Evolutionary conservation across 2,113 vertebrate genomes (phyloP).

Genomic region (Sphaerodactylus townsendi): DNA sequence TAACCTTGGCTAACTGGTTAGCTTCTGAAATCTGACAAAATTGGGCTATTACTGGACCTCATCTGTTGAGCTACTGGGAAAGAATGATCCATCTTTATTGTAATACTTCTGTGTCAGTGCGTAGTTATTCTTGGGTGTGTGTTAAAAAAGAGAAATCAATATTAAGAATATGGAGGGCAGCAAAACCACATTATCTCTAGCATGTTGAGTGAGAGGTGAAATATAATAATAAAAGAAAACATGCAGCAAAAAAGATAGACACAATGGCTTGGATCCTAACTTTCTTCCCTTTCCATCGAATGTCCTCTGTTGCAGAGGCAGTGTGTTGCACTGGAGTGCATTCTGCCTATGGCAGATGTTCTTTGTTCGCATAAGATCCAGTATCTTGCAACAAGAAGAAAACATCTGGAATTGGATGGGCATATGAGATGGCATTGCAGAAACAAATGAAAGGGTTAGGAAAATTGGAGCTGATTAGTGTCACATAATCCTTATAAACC

Average conservation of each 20-base stretch:
- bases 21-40: too few relatives aligned
- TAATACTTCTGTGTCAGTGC: not conserved
- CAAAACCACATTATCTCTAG: not conserved
- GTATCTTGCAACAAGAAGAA: too few relatives aligned
- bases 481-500: not conserved
- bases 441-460: too few relatives aligned
- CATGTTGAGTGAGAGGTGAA: not conserved
- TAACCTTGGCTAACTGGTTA: too few relatives aligned
- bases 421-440: too few relatives aligned
- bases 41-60: too few relatives aligned
- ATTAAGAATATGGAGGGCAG: not conserved
- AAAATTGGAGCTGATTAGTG: not conserved
- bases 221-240: not conserved
- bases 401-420: too few relatives aligned
- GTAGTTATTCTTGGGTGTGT: not conserved
- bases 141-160: not conserved
- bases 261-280: not conserved
- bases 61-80: not conserved
- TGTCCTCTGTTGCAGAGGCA: too few relatives aligned
- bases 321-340: too few relatives aligned
- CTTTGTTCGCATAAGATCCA: too few relatives aligned
- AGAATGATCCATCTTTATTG: not conserved
- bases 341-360: too few relatives aligned
- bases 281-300: too few relatives aligned
- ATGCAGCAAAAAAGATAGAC: not conserved